phyloP scores from a whole-genome alignment of 64 coral and sea anemone species.

The Astreopora myriophthalma region DNA sequence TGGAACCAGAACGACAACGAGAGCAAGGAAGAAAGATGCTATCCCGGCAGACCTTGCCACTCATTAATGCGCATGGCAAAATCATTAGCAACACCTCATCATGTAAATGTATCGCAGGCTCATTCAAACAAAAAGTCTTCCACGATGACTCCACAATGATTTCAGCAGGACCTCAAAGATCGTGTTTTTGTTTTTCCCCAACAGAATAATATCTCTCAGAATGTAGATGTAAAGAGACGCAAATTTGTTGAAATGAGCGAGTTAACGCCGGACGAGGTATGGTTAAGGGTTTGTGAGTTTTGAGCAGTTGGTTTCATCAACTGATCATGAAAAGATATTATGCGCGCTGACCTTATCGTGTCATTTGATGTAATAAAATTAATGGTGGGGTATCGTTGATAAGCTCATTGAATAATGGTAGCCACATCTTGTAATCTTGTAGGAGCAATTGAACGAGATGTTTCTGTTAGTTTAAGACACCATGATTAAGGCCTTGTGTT shows the following conservation, averaged over 20 bases:
- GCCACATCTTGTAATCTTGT: not conserved
- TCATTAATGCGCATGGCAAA: not conserved
- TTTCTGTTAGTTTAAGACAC: not conserved
- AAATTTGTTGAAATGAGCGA: constrained; percentile 80
- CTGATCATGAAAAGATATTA: not conserved
- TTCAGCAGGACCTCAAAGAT: constrained; percentile 12
- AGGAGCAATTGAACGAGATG: not conserved
- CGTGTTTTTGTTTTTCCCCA: constrained; percentile 23
- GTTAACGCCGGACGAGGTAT: constrained; percentile 94
- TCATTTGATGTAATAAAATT: not conserved
- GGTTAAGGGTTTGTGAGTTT: not conserved
- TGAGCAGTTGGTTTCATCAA: not conserved
- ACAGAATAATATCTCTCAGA: constrained; percentile 15
- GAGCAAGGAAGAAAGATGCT: not conserved
- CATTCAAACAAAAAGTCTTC: not conserved
- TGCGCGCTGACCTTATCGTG: not conserved
- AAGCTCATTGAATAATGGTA: not conserved
- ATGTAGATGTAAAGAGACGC: not conserved
- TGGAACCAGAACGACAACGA: not conserved
- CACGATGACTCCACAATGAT: not conserved
- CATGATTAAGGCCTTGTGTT: not conserved
- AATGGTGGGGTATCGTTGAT: not conserved
- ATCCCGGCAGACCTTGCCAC: not conserved
- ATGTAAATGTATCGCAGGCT: not conserved
- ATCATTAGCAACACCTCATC: not conserved